Base-by-base conservation (phyloP, 2,113 vertebrate species). In the Danio rerio region DNA sequence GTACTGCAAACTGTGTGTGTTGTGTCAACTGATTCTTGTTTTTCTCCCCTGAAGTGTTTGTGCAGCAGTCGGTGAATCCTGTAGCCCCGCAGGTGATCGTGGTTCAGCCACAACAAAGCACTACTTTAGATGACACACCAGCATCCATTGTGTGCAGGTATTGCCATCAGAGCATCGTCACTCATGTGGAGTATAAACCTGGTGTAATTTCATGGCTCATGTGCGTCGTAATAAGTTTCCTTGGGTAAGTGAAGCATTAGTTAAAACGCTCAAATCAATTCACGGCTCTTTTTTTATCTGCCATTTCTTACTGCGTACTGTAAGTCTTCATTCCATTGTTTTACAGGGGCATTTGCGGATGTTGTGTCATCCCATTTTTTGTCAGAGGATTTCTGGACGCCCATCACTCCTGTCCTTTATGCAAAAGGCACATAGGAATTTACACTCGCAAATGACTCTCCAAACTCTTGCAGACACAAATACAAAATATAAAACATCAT, bases 281-380 rank as follows among this genome's bases (percentile, higher is more conserved):
- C 31, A 31, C 1, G 31, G 31, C 31, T 31, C 31, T 31, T 31
- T 31, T 31, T 31, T 31, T 31, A n/a, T 15, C 13, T n/a, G 8
- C 16, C 21, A 80, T 45, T 18, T 62, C 8, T 10, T 1, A n/a
- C n/a, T n/a, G n/a, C n/a, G n/a, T n/a, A n/a, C n/a, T n/a, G n/a
- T n/a, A n/a, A 53, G 7, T 50, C 43, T 70, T 13, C 50, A 53
- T 40, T 53, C 15, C 18, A 15, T 55, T 83, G 16, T 79, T 59
- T 79, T 79, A 47, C 82, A 83, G 75, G 18, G 21, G 78, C 7
- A 3, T 83, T 20, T 83, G 81, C 79, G 82, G 82, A 72, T 79
- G n/a, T 79, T 83, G 82, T 16, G 45, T 83, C 56, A 78, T 83
- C 58, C 82, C 82, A 16, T 79, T 70, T n/a, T 83, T 10, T 61